Base-by-base conservation (phyloP, 2,113 vertebrate species). In the Mirza zaza region DNA sequence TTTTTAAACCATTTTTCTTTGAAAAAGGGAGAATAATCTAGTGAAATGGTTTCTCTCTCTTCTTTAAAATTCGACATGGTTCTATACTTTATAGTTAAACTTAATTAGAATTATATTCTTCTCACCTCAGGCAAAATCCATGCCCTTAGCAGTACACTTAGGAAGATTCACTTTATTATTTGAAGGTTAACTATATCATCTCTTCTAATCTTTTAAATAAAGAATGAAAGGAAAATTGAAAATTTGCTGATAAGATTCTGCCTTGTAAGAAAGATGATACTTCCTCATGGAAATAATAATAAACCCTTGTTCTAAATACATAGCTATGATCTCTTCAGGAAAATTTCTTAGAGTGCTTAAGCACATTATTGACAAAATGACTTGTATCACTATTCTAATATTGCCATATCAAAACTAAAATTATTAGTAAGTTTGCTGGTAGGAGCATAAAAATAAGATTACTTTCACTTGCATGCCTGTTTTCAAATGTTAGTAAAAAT, bases 401-500 rank as follows among this genome's bases (percentile, higher is more conserved):
- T 57, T 92, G 2, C 9, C 67, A 76, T 77, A 85, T 84, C 29
- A 88, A 81, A 92, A 86, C 55, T 81, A 70, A 94, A 84, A 34
- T 83, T 96, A 42, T 89, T 73, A 91, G 67, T 80, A 92, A 89
- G 10, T 82, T 76, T 96, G 18, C 67, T 91, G 34, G 10, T 89
- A 81, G 15, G 18, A 97, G 25, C 7, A 89, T 17, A 76, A 92
- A 81, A 96, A 50, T 63, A 65, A 76, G 45, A 63, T 61, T 82
- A 89, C 10, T 95, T n/a, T 96, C 10, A 32, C 34, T 94, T 76
- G n/a, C 50, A 68, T 83, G 29, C 2, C 9, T 89, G 36, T 63
- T 97, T 96, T 86, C 55, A 94, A 94, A 76, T 79, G n/a, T 59
- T 84, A 89, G 21, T 76, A 96, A 92, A 94, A 91, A 76, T 85